phyloP scores from a whole-genome alignment of 2,888 invertebrate species.

The Meiosimyza decipiens region DNA sequence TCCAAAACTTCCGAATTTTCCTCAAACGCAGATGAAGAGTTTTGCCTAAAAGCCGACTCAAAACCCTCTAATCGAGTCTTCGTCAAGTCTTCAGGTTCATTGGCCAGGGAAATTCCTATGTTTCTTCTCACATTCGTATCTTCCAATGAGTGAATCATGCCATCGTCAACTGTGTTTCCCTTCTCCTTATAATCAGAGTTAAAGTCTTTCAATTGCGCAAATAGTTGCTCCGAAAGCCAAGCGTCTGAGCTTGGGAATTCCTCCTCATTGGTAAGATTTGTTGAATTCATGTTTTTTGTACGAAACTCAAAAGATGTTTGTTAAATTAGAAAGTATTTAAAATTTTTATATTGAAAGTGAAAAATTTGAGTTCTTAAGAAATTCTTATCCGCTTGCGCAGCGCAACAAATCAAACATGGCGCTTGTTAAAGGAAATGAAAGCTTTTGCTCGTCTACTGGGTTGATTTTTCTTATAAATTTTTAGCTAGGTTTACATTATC shows the following conservation, averaged over 20 bases:
- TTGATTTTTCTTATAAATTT: slow-evolving; percentile 10
- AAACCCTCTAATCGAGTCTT: slow-evolving; percentile 39
- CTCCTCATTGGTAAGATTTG: slow-evolving; percentile 58
- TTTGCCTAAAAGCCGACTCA: slow-evolving; percentile 36
- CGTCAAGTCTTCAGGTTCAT: slow-evolving; percentile 41
- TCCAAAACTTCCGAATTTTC: slow-evolving; percentile 47
- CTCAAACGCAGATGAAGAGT: slow-evolving; percentile 3
- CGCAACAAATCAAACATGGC: slow-evolving; percentile 36
- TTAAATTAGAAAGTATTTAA: slow-evolving; percentile 30
- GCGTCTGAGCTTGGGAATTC: slow-evolving; percentile 51
- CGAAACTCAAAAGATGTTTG: neutral
- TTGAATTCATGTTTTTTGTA: slow-evolving; percentile 46
- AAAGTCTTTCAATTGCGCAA: slow-evolving; percentile 54
- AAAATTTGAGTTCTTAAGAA: neutral
- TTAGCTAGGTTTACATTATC: slow-evolving; percentile 17
- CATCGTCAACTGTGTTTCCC: slow-evolving; percentile 20
- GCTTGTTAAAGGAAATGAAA: slow-evolving; percentile 36
- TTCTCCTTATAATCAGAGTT: slow-evolving; percentile 47
- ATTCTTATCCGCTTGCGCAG: slow-evolving; percentile 24
- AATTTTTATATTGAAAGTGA: neutral
- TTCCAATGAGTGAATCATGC: slow-evolving; percentile 12
- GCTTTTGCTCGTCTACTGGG: slow-evolving; percentile 35
- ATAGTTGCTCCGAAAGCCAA: slow-evolving; percentile 54
- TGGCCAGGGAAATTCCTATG: slow-evolving; percentile 26
- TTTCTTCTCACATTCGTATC: slow-evolving; percentile 11